phyloP scores from a whole-genome alignment of 2,113 vertebrate species.

The Otus sunia region DNA sequence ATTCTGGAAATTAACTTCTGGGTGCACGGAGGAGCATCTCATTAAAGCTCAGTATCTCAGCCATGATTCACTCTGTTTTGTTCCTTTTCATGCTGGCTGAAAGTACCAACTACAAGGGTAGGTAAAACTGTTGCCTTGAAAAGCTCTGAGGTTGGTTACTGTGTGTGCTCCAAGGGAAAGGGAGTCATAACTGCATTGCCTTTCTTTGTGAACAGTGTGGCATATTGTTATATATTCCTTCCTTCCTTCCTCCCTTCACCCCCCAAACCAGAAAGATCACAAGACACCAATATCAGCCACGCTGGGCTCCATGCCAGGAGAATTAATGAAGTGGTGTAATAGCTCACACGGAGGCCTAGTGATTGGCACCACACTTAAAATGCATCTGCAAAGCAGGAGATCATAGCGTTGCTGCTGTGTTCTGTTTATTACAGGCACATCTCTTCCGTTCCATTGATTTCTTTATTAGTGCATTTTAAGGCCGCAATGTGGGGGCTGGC shows the following conservation, averaged over 20 bases:
- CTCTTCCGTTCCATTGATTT: slow-evolving; percentile 66
- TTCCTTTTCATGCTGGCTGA: not conserved
- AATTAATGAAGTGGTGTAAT: slow-evolving; percentile 74
- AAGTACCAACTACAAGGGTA: not conserved
- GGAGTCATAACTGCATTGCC: not conserved
- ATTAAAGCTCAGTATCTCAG: slow-evolving; percentile 32
- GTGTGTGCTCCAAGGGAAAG: not conserved
- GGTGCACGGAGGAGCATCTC: not conserved
- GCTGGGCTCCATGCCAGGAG: slow-evolving; percentile 64
- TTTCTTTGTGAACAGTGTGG: not conserved
- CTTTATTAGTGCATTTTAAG: slow-evolving; percentile 54
- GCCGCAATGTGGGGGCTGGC: not conserved
- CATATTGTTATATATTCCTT: not conserved
- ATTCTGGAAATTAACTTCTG: slow-evolving; percentile 53
- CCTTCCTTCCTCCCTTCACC: not conserved
- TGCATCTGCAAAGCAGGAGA: slow-evolving; percentile 67
- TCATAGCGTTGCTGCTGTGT: slow-evolving; percentile 41
- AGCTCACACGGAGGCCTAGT: slow-evolving; percentile 60
- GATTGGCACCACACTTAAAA: slow-evolving; percentile 59
- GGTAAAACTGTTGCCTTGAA: not conserved
- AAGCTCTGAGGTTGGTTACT: slow-evolving; percentile 14
- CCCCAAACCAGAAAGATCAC: slow-evolving; percentile 41
- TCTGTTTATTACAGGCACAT: slow-evolving; percentile 68
- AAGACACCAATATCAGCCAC: slow-evolving; percentile 45
- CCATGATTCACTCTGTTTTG: not conserved